Percentiles rank a stretch among this genome's conserved stretches.
phyloP scores from a whole-genome alignment of 2,888 invertebrate genomes.

The Leptopterna dolabrata region DNA sequence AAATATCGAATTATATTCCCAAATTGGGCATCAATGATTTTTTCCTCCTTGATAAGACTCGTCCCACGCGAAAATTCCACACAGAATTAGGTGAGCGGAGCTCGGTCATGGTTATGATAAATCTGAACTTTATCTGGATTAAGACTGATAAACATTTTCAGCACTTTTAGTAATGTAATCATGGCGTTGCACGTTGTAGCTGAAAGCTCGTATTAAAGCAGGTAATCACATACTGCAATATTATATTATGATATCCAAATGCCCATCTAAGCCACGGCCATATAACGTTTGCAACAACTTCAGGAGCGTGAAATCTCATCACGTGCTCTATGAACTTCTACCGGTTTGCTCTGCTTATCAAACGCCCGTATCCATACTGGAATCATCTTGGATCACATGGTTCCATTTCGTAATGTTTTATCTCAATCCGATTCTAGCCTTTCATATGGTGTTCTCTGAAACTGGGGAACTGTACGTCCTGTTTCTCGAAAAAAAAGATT shows the following conservation, averaged over 20 bases:
- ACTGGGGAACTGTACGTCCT: no score
- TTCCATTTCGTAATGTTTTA: no score
- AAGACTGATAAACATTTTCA: not conserved
- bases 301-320: not conserved
- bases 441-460: no score
- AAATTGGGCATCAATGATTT: not conserved
- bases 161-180: not conserved
- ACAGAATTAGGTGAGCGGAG: not conserved
- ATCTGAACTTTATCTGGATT: not conserved
- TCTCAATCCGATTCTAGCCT: no score
- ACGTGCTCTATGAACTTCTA: not conserved
- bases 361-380: no score
- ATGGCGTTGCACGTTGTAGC: not conserved
- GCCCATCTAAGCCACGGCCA: not conserved
- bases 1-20: not conserved
- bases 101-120: not conserved
- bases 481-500: no score
- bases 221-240: not conserved
- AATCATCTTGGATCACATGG: no score
- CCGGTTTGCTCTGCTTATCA: not conserved
- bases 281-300: not conserved
- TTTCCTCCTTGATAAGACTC: not conserved
- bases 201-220: not conserved
- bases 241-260: not conserved
- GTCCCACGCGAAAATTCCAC: not conserved